Conservation (phyloP, 2,797 vertebrate genomes). For the Trichosurus vulpecula region DNA sequence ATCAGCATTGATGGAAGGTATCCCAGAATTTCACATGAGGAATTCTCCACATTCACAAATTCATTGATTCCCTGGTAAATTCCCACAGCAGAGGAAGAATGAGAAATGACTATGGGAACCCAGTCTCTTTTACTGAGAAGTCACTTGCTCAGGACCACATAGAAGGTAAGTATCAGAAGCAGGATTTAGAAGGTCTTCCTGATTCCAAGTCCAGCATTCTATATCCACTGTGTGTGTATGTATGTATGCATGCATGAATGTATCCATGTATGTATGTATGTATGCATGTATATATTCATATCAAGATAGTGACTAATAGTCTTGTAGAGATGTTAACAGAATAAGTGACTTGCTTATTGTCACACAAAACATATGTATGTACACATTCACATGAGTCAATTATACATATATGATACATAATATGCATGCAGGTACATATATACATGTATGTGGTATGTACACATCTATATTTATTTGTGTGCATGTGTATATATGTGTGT, state of each 20-base stretch:
- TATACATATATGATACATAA: too few relatives aligned
- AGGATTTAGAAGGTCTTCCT: neutral
- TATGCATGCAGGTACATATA: too few relatives aligned
- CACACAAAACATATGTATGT: neutral
- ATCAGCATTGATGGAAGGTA: neutral
- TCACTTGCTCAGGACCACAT: neutral
- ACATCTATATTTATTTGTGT: neutral
- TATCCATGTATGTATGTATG: neutral
- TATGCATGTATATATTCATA: neutral
- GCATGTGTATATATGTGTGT: too few relatives aligned
- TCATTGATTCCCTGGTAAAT: neutral
- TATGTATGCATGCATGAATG: neutral
- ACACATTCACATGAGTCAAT: neutral
- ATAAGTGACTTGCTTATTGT: neutral
- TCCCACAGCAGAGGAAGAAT: neutral
- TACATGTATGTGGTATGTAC: neutral
- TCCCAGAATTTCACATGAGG: neutral
- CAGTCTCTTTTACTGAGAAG: neutral
- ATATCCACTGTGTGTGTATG: neutral
- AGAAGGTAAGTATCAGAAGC: constrained; percentile 2
- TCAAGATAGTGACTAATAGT: neutral
- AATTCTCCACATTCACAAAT: neutral
- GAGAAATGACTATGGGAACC: neutral
- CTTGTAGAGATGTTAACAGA: neutral
- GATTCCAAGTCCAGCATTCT: neutral